Evolutionary conservation across 2,888 invertebrate species (phyloP), one percentile per base, ranked within the genome.

Genomic region (Congeria kusceri): DNA sequence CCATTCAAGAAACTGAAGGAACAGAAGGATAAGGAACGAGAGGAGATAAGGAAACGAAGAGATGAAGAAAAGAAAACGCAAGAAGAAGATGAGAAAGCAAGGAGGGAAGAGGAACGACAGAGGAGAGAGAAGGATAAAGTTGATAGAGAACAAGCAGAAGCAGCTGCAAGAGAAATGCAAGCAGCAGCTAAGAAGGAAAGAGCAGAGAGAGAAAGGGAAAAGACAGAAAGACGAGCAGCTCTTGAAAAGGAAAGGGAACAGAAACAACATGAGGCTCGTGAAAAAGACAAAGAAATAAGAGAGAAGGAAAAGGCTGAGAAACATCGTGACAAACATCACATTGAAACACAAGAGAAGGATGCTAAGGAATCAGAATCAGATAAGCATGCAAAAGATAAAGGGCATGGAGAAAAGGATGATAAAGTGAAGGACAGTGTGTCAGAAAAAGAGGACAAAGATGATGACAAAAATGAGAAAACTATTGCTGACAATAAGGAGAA

Each of bases 1-100:
- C 89, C 88, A 1, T 86, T 87, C 66, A 89, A 85, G 73, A 88
- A 85, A 71, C 77, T 84, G 77, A 87, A 85, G 57, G 90, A 89
- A 46, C 86, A 86, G 59, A 87, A 84, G 44, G 87, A 87, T 67
- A 87, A 84, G 71, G 89, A 89, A 23, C 78, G 78, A 28, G 84
- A 87, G 32, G 88, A 87, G 32, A 77, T 77, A 7, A 82, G 81
- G 57, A 80, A 64, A 79, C 87, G 77, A 65, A 88, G 81, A 58
- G 86, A 88, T 65, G 85, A 86, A 62, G 86, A 87, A 70, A 83
- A 80, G 59, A 75, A 66, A 46, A 84, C 71, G 25, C 84, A 85
- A 53, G 87, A 88, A 62, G 86, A 88, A 47, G 83, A 86, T 28
- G 86, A 87, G 25, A 79, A 56, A 57, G 72, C 73, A 57, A 79